phyloP scores from a whole-genome alignment of 2,113 vertebrate genomes.

The Galemys pyrenaicus region DNA sequence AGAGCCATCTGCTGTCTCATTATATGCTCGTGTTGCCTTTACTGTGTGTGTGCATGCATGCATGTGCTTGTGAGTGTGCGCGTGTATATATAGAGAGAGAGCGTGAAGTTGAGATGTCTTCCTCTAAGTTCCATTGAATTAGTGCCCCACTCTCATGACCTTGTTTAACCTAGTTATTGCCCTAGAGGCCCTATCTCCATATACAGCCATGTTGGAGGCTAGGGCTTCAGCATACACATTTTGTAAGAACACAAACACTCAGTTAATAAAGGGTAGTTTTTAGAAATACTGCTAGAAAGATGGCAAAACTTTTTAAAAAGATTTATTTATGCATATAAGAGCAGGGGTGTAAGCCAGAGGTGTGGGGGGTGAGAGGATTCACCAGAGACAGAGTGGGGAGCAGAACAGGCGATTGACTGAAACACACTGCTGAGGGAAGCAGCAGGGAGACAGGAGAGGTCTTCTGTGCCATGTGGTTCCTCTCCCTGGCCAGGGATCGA shows the following conservation, averaged over 20 bases:
- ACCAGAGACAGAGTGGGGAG: too few species aligned
- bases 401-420: too few species aligned
- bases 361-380: too few species aligned
- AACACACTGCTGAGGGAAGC: too few species aligned
- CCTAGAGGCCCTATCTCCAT: background rate
- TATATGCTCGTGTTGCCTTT: background rate
- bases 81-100: too few species aligned
- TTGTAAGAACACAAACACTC: background rate
- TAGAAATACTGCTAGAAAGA: background rate
- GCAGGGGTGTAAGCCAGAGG: too few species aligned
- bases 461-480: too few species aligned
- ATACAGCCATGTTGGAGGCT: background rate
- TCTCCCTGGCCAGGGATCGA: too few species aligned
- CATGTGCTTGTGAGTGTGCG: too few species aligned
- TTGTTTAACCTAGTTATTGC: slow-evolving; percentile 25
- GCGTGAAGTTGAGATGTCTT: background rate
- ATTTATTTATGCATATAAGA: too few species aligned
- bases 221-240: background rate
- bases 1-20: background rate
- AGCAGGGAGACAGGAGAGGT: too few species aligned
- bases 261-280: background rate
- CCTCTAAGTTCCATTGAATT: background rate
- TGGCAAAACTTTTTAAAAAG: too few species aligned
- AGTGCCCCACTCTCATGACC: background rate
- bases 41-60: background rate